Evolutionary conservation across 2,113 vertebrate species (phyloP).

Genomic region (Chloropsis hardwickii): DNA sequence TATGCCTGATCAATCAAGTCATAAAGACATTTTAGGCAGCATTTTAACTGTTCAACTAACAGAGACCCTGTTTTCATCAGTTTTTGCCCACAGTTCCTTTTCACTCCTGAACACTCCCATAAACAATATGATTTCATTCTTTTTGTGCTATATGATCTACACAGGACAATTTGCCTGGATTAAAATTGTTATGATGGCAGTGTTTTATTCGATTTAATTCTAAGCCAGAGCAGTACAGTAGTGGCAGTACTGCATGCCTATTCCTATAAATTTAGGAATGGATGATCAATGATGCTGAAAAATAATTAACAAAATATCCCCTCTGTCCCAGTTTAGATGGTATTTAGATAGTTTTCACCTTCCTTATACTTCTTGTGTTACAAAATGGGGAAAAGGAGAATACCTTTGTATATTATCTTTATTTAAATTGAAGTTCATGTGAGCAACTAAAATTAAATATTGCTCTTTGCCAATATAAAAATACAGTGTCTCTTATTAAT

Average conservation of each 20-base stretch:
- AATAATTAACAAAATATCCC: neutral
- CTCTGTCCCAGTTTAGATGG: neutral
- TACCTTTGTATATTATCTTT: neutral
- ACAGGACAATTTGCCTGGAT: neutral
- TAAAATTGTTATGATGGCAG: neutral
- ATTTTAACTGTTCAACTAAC: neutral
- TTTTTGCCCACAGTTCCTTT: neutral
- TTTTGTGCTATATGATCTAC: neutral
- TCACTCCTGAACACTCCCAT: neutral
- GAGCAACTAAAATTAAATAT: neutral
- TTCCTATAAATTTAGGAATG: neutral
- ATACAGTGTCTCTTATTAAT: neutral
- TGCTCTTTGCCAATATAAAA: neutral
- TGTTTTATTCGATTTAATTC: neutral
- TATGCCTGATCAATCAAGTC: neutral
- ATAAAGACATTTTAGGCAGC: neutral
- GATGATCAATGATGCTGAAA: neutral
- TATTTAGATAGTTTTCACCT: neutral
- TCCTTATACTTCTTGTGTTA: neutral
- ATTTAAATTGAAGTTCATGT: neutral
- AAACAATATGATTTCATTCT: neutral
- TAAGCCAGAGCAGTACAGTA: neutral
- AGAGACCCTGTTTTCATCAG: neutral
- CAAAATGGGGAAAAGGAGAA: neutral
- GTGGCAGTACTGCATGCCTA: accelerated